Base-by-base conservation (phyloP, 2,888 invertebrate species). In the Homarus gammarus region DNA sequence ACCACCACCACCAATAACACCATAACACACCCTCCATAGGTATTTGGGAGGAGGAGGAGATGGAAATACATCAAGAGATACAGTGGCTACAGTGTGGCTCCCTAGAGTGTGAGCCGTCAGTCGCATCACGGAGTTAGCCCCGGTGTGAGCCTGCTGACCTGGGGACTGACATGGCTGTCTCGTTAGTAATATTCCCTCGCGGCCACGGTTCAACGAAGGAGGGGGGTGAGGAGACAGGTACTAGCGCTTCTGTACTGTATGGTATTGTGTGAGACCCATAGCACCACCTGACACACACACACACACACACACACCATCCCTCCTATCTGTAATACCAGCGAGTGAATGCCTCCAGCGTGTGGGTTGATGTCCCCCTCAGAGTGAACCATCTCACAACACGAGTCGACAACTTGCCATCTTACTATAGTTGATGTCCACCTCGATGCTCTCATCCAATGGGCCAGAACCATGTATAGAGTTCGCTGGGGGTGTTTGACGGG, bases 101-200 rank as follows among this genome's bases (percentile, higher is more conserved):
- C n/a, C 18, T n/a, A 64, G 64, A 64, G 64, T 15, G 64, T n/a
- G 27, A 64, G 27, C 64, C 64, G 64, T 64, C 64, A 64, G 64
- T 27, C 27, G 64, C 64, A 64, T 64, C 64, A 64, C n/a, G 27
- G 27, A 27, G 5, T 6, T n/a, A 8, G 27, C 64, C n/a, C 27
- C 3, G 27, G 8, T n/a, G n/a, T n/a, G 22, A 27, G 27, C 27
- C 22, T 12, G 64, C 64, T 27, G 64, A 8, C 64, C 64, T 15
- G 27, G 64, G 64, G 64, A 64, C 64, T 27, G 64, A 64, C 64
- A 64, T 27, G 64, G n/a, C 64, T 27, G n/a, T 27, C 64, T 64
- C 64, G 64, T 64, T 64, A 64, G 64, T 27, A 27, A 64, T 64
- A 12, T 3, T 64, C 64, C 56, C 64, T 64, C n/a, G 6, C 56